phyloP scores from a whole-genome alignment of 2,113 vertebrate genomes.

The Tupaia chinensis region DNA sequence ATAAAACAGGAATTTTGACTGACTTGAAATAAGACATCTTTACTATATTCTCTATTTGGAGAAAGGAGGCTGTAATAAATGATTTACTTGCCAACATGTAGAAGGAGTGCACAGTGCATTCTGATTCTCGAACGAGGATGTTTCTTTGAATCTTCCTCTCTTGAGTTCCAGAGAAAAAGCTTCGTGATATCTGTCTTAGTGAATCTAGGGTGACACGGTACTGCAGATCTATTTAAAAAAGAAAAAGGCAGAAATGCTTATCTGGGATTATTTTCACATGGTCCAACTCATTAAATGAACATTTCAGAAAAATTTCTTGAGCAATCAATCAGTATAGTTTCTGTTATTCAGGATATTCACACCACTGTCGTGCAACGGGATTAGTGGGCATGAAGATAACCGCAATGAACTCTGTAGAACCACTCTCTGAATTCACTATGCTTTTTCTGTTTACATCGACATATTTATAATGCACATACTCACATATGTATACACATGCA shows the following conservation, averaged over 20 bases:
- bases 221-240: constrained; percentile 83
- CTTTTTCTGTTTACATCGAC: not conserved
- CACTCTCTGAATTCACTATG: not conserved
- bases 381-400: not conserved
- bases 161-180: constrained; percentile 86
- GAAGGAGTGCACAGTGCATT: constrained; percentile 88
- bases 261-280: not conserved
- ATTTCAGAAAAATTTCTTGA: not conserved
- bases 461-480: not conserved
- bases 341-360: not conserved
- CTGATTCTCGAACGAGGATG: constrained; percentile 81
- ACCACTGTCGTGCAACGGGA: not conserved
- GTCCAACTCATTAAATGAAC: not conserved
- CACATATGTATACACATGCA: no score
- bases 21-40: not conserved
- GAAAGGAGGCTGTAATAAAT: constrained; percentile 80
- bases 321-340: not conserved
- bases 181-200: constrained; percentile 87
- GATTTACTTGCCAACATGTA: constrained; percentile 93
- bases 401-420: not conserved
- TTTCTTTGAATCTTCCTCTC: constrained; percentile 88
- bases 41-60: not conserved
- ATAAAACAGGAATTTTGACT: not conserved
- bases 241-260: not conserved
- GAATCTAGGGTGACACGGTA: constrained; percentile 89